Evolutionary conservation across 2,113 vertebrate genomes (phyloP).

Genomic region (Leptobrachium ailaonicum): DNA sequence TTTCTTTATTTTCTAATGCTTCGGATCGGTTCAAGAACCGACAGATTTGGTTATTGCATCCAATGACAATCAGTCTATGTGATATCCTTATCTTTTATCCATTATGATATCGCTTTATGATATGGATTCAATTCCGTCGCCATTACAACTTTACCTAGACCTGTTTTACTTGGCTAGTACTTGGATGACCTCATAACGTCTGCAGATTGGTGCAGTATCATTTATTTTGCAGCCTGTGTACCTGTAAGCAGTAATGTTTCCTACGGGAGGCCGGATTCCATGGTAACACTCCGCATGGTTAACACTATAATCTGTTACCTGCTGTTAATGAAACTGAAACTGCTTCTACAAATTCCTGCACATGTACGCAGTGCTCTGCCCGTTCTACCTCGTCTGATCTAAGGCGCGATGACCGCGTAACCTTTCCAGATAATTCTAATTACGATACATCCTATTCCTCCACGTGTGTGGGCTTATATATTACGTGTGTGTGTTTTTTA

Average conservation of each 20-base stretch:
- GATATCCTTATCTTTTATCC: too few species aligned
- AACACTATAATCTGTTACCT: conserved; percentile 31
- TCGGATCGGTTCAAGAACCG: too few species aligned
- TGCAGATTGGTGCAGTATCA: conserved; percentile 14
- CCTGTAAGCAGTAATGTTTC: conserved; percentile 23
- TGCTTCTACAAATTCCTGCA: conserved; percentile 2
- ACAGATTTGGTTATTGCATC: too few species aligned
- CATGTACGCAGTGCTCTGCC: not conserved
- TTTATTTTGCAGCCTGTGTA: conserved; percentile 17
- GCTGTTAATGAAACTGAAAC: conserved; percentile 41
- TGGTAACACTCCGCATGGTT: conserved; percentile 28
- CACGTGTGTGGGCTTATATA: too few species aligned
- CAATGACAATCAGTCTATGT: too few species aligned
- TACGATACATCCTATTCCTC: too few species aligned
- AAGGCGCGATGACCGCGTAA: not conserved
- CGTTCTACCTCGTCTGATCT: not conserved
- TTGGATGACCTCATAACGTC: conserved; percentile 31
- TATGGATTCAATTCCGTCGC: too few species aligned
- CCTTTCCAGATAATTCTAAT: too few species aligned
- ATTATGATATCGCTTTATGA: too few species aligned
- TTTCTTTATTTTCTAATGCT: too few species aligned
- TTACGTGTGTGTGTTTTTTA: too few species aligned
- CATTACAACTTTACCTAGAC: not conserved
- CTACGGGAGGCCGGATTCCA: conserved; percentile 21
- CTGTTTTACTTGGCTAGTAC: not conserved